These are phyloP conservation scores for Microplitis demolitor DNA, from an alignment of 1,140 invertebrate genomes.

Conservation along the genomic window DNA sequence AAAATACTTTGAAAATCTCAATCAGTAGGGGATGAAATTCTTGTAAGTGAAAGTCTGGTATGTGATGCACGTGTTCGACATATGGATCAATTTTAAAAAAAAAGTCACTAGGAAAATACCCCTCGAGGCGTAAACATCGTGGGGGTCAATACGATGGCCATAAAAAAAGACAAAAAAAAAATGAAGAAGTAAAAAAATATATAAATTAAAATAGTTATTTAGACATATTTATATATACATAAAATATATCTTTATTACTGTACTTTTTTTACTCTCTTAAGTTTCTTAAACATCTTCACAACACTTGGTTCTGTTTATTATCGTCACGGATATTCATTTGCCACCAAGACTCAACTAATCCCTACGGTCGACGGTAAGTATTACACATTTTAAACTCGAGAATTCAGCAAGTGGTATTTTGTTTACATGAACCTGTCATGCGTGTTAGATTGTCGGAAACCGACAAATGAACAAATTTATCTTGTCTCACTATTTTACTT, in stretches of 20 bases:
- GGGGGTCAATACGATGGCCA: neutral
- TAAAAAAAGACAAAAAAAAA: neutral
- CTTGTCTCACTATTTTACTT: neutral
- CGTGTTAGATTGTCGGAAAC: conserved; percentile 14
- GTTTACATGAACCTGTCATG: conserved; percentile 18
- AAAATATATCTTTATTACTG: too few relatives aligned
- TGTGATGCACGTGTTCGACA: conserved; percentile 25
- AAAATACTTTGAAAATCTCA: neutral
- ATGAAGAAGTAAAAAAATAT: neutral
- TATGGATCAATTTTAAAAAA: conserved; percentile 9
- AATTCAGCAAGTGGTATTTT: conserved; percentile 13
- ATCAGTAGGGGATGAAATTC: neutral
- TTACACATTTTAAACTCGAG: neutral
- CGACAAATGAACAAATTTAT: conserved; percentile 25
- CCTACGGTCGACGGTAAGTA: neutral
- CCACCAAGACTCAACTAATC: neutral
- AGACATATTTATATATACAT: neutral
- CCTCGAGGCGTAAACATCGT: neutral
- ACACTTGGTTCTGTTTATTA: neutral
- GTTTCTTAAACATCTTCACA: neutral
- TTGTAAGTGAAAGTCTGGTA: conserved; percentile 1
- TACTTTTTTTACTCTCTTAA: too few relatives aligned
- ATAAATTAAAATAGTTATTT: neutral
- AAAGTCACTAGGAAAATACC: neutral
- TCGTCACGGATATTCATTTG: conserved; percentile 4